Base-by-base conservation (phyloP, 2,113 vertebrate species). In the Centropus bengalensis region DNA sequence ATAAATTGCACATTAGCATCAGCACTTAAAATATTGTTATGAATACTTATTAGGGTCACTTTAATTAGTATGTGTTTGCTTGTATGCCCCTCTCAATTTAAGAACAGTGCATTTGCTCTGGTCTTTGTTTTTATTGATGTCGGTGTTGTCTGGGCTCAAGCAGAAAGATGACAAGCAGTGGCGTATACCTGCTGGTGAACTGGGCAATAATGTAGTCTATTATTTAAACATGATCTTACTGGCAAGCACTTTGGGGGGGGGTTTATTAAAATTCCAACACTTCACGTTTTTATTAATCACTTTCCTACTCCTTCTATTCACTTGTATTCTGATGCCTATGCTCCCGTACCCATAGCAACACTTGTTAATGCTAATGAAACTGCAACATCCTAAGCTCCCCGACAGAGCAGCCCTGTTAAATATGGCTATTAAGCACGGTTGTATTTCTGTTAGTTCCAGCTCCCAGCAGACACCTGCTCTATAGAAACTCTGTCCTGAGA, bases 261-360 rank as follows among this genome's bases (percentile, higher is more conserved):
- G 91, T 91, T 96, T 97, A 93, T 95, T 96, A 94, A 93, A 95
- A 94, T 96, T 93, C 92, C 83, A 94, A 78, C 93, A 96, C 83
- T 92, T 93, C 76, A 86, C 71, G 11, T 91, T 94, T 95, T 90
- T 96, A 93, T 96, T 97, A 95, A 91, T 97, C 94, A 94, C 26
- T 96, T 95, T 95, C 76, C 44, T 58, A 84, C 89, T 96, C 63
- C 68, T 77, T 94, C 85, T 97, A 78, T 97, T 97, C 95, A 91
- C 96, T 94, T 96, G 87, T 97, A 82, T 96, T 92, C 96, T 78
- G 92, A 90, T 94, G 95, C 96, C 90, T 96, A 88, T 82, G 95
- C 96, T 76, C 89, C 6, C 89, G 97, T 98, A 95, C 97, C 98
- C 98, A 98, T 98, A 97, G 98, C 98, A 98, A 98, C 98, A 97